Evolutionary conservation across 2,113 vertebrate species (phyloP), one percentile per base, ranked within the genome.

Genomic region (Myotis lucifugus): DNA sequence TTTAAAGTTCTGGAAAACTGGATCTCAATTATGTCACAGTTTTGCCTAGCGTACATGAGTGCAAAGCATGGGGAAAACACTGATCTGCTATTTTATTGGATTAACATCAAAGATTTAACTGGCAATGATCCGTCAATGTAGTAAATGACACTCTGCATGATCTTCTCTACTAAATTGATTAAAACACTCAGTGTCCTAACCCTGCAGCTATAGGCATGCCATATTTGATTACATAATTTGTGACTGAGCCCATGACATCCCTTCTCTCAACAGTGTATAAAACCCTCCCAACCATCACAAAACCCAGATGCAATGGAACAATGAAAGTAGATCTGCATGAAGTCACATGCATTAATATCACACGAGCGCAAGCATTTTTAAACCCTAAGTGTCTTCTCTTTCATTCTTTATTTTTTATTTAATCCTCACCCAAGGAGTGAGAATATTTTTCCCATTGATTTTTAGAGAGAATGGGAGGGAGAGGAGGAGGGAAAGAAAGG

Each of bases 1-100:
- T 81, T 95, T 78, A 17, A 94, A 50, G 18, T 67, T 94, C 19
- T 79, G 61, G 77, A 94, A 84, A 93, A 88, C 17, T 34, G 23
- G 54, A 93, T 94, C 46, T 93, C 87, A 93, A 73, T 40, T 52
- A 23, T 56, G 32, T 94, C 40, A 73, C 15, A 50, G 50, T 87
- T 95, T 88, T 77, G 59, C 67, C 32, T 91, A 29, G 8, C 3
- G 1, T 52, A 56, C 0, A 3, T 88, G 46, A 93, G 4, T 25
- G 17, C 37, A 78, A 89, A 82, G 29, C 8, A 37, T 2, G 11
- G 42, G 15, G 61, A 64, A 70, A 85, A 66, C 67, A 76, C 27
- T 64, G 34, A 61, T 88, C 34, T 88, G 54, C 14, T 73, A 46
- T 29, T 91, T 88, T 85, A 54, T 8, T 88, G 42, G 64, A 87